Evolutionary conservation across 2,797 vertebrate species (phyloP), one percentile per base, ranked within the genome.

Genomic region (Neosilurus mollespiculum): DNA sequence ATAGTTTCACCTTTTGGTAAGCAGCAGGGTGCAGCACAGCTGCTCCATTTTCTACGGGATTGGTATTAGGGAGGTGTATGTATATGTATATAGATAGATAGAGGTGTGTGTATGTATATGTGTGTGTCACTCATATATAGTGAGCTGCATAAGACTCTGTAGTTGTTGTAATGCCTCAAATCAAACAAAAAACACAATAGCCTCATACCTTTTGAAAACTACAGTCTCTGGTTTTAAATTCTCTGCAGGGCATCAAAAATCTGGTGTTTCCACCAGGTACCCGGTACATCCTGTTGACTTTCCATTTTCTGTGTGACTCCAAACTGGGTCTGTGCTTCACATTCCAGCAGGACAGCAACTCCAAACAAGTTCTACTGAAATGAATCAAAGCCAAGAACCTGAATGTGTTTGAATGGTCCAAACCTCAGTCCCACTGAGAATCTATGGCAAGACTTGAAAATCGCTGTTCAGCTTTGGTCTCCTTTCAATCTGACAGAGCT

Each of bases 1-100:
- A 87, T 82, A 82, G 83, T 61, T 30, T 76, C 58, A 62, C 53
- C 70, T 72, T 84, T 65, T 30, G 73, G 77, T 49, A 81, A 64
- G 66, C 82, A 71, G 65, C 79, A 80, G 78, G 72, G 76, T 78
- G 51, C 22, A 71, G 20, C 49, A 30, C 53, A 26, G 51, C 71
- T 73, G 54, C 10, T 58, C 16, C 4, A 12, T 34, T 58, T 58
- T 37, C 53, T 15, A 34, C 8, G n/a, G 20, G 18, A 76, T 76
- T 76, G 26, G 54, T 22, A 76, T 37, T 76, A 11, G 24, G 1
- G 10, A 58, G 18, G 2, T 76, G 54, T 59, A 24, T 56, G 22
- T 53, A 26, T 18, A 14, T 67, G 2, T 20, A 30, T 30, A 30
- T 30, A 30, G 2, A 30, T 30, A 30, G 2, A 30, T 30, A 30